phyloP scores from a whole-genome alignment of 2,888 invertebrate genomes.

The Seira ritae region DNA sequence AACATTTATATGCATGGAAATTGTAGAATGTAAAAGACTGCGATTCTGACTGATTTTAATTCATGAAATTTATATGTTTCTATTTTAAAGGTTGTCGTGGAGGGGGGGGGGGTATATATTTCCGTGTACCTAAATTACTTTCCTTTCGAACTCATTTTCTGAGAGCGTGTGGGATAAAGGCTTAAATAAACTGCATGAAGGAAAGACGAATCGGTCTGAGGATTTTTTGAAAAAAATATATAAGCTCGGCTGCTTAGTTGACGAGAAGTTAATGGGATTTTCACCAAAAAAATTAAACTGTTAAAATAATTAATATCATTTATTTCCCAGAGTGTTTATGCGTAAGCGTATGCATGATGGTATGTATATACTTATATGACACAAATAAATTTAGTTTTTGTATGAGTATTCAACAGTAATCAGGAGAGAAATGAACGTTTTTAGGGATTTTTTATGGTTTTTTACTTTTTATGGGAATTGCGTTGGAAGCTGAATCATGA shows the following conservation, averaged over 20 bases:
- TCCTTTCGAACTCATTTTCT: too few species aligned
- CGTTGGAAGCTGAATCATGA: background rate
- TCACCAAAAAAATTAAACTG: slow-evolving; percentile 48
- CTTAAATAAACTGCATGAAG: too few species aligned
- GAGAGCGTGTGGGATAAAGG: too few species aligned
- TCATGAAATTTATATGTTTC: too few species aligned
- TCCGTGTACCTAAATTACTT: too few species aligned
- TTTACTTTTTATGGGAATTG: background rate
- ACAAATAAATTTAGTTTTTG: background rate
- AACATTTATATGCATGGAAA: too few species aligned
- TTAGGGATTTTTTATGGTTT: background rate
- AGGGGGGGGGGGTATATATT: too few species aligned
- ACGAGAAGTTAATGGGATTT: slow-evolving; percentile 55
- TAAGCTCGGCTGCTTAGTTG: background rate
- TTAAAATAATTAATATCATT: slow-evolving; percentile 51
- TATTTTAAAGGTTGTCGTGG: too few species aligned
- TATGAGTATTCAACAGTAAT: background rate
- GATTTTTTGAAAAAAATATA: background rate
- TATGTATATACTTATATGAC: too few species aligned
- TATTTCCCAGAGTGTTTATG: background rate
- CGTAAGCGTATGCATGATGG: background rate
- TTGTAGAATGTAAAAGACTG: too few species aligned
- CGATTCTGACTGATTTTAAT: too few species aligned
- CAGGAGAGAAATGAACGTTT: background rate
- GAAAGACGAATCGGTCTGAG: background rate